Base-by-base conservation (phyloP, 2,113 vertebrate genomes). In the Spea multiplicata region DNA sequence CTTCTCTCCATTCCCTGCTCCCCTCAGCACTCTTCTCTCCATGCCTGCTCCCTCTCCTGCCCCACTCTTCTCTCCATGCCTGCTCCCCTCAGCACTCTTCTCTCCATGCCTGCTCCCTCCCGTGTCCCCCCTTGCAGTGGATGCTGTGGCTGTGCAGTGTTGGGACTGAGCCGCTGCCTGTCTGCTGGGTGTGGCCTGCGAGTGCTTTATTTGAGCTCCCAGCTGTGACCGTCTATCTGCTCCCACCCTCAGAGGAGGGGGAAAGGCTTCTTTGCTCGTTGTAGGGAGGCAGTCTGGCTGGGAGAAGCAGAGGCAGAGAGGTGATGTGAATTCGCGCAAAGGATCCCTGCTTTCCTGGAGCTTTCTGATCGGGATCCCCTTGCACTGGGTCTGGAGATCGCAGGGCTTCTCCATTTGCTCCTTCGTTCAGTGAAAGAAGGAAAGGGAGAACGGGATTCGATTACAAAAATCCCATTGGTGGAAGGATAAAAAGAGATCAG, bases 141-240 rank as follows among this genome's bases (percentile, higher is more conserved):
- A 30, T 30, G 30, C 30, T 30, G 30, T 59, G 55, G n/a, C 55
- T 13, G 5, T 8, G 65, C 46, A 44, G 46, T 44, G 30, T 46
- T n/a, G 14, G 67, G 5, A 59, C 10, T 16, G n/a, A 3, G 66
- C 50, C 44, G 53, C 75, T 59, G 46, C n/a, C 75, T 45, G 75
- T 69, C 59, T 73, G 70, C 70, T 66, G 77, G 77, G 77, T 79
- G 77, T 79, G 77, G 77, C 77, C 62, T 66, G 49, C 17, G 30
- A 66, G 75, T 49, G 17, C 47, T 71, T 70, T 47, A 52, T 52
- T 71, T 48, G n/a, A 53, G 76, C 69, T 79, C 69, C 76, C 76
- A 79, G 76, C 76, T 79, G 76, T 79, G 76, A 55, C 61, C 76
- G 76, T 79, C 69, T 79, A 73, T 73, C 71, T 57, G n/a, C 71